Evolutionary conservation across 2,797 vertebrate species (phyloP), one percentile per base, ranked within the genome.

Genomic region (Onychomys leucogaster): DNA sequence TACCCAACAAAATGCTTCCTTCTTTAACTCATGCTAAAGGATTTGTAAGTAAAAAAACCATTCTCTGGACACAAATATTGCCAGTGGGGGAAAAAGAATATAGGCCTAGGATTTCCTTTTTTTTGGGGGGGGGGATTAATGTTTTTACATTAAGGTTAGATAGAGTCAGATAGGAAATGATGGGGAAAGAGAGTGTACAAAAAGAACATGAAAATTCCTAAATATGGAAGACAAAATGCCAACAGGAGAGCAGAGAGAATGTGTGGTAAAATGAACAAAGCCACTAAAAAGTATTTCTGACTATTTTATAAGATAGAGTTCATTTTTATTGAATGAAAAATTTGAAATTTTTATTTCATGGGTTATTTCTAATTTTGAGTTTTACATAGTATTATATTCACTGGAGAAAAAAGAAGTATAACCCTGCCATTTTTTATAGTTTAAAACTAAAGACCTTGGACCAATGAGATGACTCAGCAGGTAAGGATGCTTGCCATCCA

Each of bases 191-290:
- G n/a, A 32, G 25, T 27, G 14, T 29, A 69, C 75, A 78, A 59
- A 59, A 61, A 2, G 12, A 34, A 43, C 3, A 3, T 29, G 16
- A 46, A 67, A 77, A 34, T 27, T 49, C 14, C 2, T 84, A n/a
- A 92, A 61, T 7, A 77, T 5, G 3, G 13, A 83, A 23, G 32
- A 61, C 12, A 52, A 75, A 69, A 41, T 21, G 2, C 4, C 16
- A 23, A 8, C 17, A 57, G 10, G 77, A 21, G 9, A 49, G 49
- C 9, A 3, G 49, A 59, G 9, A 83, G 55, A 49, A 4, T 4
- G 23, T 9, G 0, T 17, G 9, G 25, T 8, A 73, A 67, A n/a
- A 13, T 27, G 0, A 19, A 2, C 2, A 17, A n/a, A 65, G 21
- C 0, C 11, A 46, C 27, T 13, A 6, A 17, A 55, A 55, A 67